Percentiles rank a stretch among this genome's conserved stretches.
Conservation (phyloP, 64 coral and sea anemone genomes). For the Porites australiensis region DNA sequence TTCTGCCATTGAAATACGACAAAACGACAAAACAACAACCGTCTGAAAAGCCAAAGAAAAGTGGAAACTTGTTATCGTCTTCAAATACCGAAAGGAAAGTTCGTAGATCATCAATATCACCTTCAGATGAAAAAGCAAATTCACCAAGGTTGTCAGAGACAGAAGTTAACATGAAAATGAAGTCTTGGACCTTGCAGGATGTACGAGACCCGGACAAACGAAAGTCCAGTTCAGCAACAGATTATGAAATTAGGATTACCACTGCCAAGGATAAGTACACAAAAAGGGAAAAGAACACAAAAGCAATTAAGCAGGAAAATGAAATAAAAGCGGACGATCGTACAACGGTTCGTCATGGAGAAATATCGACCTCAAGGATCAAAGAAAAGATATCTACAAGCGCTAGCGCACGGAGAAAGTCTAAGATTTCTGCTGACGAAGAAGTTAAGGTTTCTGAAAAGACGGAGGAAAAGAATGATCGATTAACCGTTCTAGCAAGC, state of each 20-base stretch:
- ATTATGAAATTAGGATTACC: neutral
- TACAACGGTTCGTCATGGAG: neutral
- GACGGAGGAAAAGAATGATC: neutral
- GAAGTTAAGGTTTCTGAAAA: neutral
- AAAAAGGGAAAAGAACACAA: neutral
- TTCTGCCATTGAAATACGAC: neutral
- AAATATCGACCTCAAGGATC: neutral
- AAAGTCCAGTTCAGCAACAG: neutral
- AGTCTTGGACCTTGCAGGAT: neutral
- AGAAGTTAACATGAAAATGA: neutral
- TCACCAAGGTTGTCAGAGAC: neutral
- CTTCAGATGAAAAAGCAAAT: neutral
- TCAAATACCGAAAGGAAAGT: neutral
- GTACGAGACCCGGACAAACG: neutral
- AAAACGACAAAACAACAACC: neutral
- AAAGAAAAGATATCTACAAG: too few relatives aligned
- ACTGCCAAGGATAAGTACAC: neutral
- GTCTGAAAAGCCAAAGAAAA: neutral
- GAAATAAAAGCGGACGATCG: neutral
- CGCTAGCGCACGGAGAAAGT: neutral
- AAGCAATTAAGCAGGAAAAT: neutral
- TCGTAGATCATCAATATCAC: neutral
- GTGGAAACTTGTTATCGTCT: neutral
- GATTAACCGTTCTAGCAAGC: neutral
- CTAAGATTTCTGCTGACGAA: neutral